These are phyloP conservation scores for Aethina tumida DNA, from an alignment of 1,140 invertebrate genomes.

Conservation along the genomic window DNA sequence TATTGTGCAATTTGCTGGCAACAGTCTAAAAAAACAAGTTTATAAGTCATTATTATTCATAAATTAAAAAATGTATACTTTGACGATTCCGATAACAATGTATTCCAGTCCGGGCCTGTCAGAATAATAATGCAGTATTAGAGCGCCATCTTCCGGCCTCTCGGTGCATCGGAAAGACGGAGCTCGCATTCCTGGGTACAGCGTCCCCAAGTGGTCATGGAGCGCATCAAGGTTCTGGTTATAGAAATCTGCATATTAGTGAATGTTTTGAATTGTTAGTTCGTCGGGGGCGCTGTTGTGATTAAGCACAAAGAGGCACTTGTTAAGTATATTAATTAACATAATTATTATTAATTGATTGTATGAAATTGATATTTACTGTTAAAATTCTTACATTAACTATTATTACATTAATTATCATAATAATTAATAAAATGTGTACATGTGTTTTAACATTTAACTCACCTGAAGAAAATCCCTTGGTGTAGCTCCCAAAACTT, in stretches of 20 bases:
- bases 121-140: slow-evolving; percentile 87
- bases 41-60: slow-evolving; percentile 4
- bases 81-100: slow-evolving; percentile 91
- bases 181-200: slow-evolving; percentile 88
- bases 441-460: no score
- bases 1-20: slow-evolving; percentile 81
- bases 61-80: slow-evolving; percentile 46
- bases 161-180: slow-evolving; percentile 88
- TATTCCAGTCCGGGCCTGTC: slow-evolving; percentile 85
- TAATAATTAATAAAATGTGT: no score
- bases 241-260: no score
- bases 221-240: slow-evolving; percentile 85
- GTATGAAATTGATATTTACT: no score
- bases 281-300: no score
- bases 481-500: slow-evolving; percentile 85
- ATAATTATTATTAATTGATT: no score
- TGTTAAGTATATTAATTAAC: no score
- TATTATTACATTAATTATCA: no score
- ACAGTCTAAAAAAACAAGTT: slow-evolving; percentile 56
- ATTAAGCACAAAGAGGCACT: no score
- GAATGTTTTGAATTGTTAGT: no score
- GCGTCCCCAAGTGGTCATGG: slow-evolving; percentile 85
- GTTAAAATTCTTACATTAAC: no score
- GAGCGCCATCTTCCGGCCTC: slow-evolving; percentile 68
- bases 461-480: slow-evolving; percentile 81